These are phyloP conservation scores for Anastrepha ludens DNA, from an alignment of 1,140 invertebrate genomes.

Conservation along the genomic window DNA sequence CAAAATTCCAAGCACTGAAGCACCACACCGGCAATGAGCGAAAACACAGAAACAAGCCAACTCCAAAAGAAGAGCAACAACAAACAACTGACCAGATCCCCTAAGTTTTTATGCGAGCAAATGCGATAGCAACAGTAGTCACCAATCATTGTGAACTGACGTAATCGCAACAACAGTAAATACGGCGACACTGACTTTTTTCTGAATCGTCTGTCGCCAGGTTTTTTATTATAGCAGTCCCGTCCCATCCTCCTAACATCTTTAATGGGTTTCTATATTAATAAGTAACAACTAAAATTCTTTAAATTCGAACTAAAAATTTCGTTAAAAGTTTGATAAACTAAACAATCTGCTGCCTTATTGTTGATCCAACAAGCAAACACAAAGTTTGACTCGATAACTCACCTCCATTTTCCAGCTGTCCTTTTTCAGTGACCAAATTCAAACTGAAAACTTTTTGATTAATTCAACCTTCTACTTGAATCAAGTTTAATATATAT, in stretches of 20 bases:
- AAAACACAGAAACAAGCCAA: constrained; percentile 22
- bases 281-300: not conserved
- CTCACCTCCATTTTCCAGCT: constrained; percentile 29
- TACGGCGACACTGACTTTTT: not conserved
- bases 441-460: not conserved
- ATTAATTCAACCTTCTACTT: constrained; percentile 34
- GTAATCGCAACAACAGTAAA: constrained; percentile 39
- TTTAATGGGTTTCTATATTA: not conserved
- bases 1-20: not conserved
- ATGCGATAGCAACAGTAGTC: constrained; percentile 19
- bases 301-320: no score
- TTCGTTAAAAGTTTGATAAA: no score
- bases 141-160: constrained; percentile 23
- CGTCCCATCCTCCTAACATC: not conserved
- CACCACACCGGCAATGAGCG: constrained; percentile 3
- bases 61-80: constrained; percentile 28
- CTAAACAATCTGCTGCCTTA: not conserved
- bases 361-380: not conserved
- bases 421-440: not conserved
- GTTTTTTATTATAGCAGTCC: not conserved
- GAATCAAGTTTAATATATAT: constrained; percentile 3
- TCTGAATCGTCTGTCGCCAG: not conserved
- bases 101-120: not conserved
- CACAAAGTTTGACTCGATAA: not conserved
- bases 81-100: constrained; percentile 12